Base-by-base conservation (phyloP, 2,888 invertebrate species). In the Pterobdella sp. region DNA sequence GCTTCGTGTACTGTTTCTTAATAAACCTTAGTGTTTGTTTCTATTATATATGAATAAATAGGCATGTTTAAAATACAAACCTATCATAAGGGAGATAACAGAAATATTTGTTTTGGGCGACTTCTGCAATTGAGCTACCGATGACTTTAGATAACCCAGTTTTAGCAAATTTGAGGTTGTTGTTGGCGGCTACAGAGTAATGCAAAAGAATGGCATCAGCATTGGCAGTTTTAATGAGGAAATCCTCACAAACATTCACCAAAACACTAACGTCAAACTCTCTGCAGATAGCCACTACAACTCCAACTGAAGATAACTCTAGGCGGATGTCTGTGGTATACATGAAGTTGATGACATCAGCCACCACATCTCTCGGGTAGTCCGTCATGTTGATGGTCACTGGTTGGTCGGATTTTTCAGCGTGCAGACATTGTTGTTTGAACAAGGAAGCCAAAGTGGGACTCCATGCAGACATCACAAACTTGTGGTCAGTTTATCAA, bases 101-200 rank as follows among this genome's bases (percentile, higher is more conserved):
- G 56, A 71, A 71, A 32, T 71, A 71, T 32, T 71, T 71, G 7
- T 71, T 52, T 2, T 71, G 31, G 26, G 71, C 32, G 14, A 71
- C 71, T 35, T 71, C 71, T 0, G 31, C 32, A 1, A 71, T 63
- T 22, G 71, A 71, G n/a, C 63, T 71, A 34, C 35, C 66, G 56
- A 74, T 74, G 68, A 74, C 74, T 31, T 52, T 63, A 1, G 37
- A 31, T 31, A 74, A 49, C 0, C 72, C 66, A 2, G 72, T 72
- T 14, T 36, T 32, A 68, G 71, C 66, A n/a, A 65, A 42, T 34
- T 52, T 66, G 34, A 74, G 74, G 52, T 63, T 49, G 68, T 74
- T 74, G 72, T 74, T 74, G 37, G 74, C 74, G 31, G 74, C 74
- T 31, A 74, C 72, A 22, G 74, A 74, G 64, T 74, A 74, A 35